Evolutionary conservation across 2,113 vertebrate species (phyloP).

Genomic region (Tetrax tetrax): DNA sequence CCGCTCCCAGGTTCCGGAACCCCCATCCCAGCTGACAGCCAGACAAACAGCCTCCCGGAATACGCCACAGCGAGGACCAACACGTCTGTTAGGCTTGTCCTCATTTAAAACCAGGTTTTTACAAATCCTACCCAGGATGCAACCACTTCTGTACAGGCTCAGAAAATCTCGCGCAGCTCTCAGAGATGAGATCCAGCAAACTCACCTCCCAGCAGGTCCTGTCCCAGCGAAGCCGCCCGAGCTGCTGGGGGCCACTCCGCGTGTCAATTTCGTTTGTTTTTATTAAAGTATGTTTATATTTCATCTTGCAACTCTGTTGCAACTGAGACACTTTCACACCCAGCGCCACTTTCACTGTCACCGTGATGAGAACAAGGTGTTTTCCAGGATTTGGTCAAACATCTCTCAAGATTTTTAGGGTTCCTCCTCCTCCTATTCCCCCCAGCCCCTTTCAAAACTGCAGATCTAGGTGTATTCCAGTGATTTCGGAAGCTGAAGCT

Average conservation of each 20-base stretch:
- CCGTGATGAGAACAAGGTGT: fast-evolving
- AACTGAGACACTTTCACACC: fast-evolving
- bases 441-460: background rate
- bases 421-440: background rate
- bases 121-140: fast-evolving
- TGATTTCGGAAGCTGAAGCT: background rate
- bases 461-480: too few species aligned
- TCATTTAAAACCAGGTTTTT: fast-evolving
- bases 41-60: background rate
- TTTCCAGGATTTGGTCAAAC: fast-evolving
- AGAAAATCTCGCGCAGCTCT: fast-evolving
- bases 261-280: too few species aligned
- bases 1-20: background rate
- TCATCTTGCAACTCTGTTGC: too few species aligned
- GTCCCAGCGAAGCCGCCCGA: background rate
- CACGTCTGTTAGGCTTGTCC: fast-evolving
- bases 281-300: background rate
- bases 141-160: too few species aligned
- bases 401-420: fast-evolving
- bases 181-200: background rate
- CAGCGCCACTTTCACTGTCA: fast-evolving
- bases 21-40: too few species aligned
- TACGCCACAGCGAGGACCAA: background rate
- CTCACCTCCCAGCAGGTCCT: fast-evolving
- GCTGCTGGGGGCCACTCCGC: background rate